These are phyloP conservation scores for Xanthorhoe spadicearia DNA, from an alignment of 2,888 invertebrate genomes.

Conservation along the genomic window DNA sequence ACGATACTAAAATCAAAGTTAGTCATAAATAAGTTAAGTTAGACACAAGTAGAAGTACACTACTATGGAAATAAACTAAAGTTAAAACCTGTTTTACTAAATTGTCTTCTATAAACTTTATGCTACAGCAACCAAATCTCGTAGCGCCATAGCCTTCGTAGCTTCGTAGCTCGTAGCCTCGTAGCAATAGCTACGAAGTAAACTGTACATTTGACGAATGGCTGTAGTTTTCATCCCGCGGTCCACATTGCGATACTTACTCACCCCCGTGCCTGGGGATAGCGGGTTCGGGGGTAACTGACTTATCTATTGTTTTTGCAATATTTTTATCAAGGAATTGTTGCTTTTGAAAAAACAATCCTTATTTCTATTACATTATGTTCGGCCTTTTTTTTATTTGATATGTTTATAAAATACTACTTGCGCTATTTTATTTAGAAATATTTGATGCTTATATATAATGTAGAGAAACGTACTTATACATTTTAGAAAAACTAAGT, in stretches of 20 bases:
- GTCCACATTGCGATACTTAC: conserved; percentile 6
- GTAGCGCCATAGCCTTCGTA: conserved; percentile 1
- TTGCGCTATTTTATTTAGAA: not conserved
- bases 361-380: not conserved
- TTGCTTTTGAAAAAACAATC: not conserved
- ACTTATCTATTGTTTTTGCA: conserved; percentile 8
- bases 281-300: not conserved
- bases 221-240: conserved; percentile 10
- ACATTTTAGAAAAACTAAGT: too few species aligned
- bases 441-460: not conserved
- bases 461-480: too few species aligned
- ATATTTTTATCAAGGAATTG: conserved; percentile 1
- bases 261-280: conserved; percentile 12
- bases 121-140: not conserved
- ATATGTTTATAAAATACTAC: not conserved
- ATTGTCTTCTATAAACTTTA: too few species aligned
- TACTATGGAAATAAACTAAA: too few species aligned
- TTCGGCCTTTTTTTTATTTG: not conserved
- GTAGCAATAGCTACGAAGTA: conserved; percentile 7
- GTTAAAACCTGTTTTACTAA: too few species aligned
- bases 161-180: not conserved
- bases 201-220: conserved; percentile 13
- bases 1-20: too few species aligned
- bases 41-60: too few species aligned
- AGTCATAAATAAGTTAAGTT: too few species aligned